These are phyloP conservation scores for Gobio gobio DNA, from an alignment of 2,113 vertebrate genomes.

Conservation along the genomic window DNA sequence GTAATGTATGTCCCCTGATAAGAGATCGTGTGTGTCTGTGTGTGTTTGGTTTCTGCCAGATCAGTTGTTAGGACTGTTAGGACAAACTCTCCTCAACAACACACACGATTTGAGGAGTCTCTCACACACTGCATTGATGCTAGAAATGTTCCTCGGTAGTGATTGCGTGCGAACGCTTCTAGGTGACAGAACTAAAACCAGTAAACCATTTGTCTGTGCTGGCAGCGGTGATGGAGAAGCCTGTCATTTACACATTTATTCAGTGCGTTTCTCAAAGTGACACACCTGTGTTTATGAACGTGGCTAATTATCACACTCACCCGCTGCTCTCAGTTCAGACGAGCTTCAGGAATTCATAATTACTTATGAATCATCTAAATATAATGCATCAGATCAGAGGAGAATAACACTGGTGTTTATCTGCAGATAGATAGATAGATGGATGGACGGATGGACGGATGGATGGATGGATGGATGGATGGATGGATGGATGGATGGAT, in stretches of 20 bases:
- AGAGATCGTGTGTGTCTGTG: background rate
- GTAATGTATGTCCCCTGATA: background rate
- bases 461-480: background rate
- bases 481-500: background rate
- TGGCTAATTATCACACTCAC: background rate
- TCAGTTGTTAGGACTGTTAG: too few relatives aligned
- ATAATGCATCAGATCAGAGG: background rate
- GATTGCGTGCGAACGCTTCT: background rate
- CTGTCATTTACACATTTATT: background rate
- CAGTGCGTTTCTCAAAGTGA: too few relatives aligned
- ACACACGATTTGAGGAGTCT: background rate
- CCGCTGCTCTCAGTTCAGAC: background rate
- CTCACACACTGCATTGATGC: background rate
- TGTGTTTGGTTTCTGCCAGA: constrained; percentile 72
- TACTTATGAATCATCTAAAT: background rate
- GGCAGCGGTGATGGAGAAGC: background rate
- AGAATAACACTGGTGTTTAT: background rate
- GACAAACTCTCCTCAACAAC: background rate
- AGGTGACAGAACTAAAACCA: background rate
- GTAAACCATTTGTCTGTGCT: background rate
- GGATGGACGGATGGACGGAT: background rate
- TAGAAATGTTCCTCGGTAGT: background rate
- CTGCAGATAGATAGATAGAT: background rate
- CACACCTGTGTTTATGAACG: constrained; percentile 19
- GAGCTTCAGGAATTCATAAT: background rate